Conservation (phyloP, 2,113 vertebrate genomes). For the Triplophysa tibetana region DNA sequence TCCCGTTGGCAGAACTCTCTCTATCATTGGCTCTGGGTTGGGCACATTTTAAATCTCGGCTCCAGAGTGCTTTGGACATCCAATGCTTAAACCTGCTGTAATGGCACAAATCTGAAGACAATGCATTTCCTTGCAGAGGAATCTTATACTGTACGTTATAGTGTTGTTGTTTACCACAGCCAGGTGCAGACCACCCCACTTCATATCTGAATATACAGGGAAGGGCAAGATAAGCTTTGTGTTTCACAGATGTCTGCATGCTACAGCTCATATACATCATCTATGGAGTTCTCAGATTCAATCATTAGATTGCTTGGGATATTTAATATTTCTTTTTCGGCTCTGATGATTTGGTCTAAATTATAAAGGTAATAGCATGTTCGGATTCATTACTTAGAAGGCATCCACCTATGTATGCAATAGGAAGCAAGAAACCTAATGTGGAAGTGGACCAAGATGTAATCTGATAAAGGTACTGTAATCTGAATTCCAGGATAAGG, state of each 20-base stretch:
- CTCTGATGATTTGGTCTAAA: not conserved
- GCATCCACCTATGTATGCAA: not conserved
- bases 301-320: not conserved
- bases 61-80: constrained; percentile 2
- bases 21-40: too few species aligned
- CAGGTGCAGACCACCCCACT: not conserved
- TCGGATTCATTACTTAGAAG: not conserved
- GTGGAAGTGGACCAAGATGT: too few species aligned
- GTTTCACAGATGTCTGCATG: constrained; percentile 41
- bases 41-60: constrained; percentile 44
- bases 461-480: too few species aligned
- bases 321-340: not conserved
- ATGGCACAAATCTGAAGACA: not conserved
- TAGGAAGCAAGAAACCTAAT: too few species aligned
- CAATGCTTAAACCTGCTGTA: constrained; percentile 11
- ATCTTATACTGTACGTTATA: not conserved
- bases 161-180: not conserved
- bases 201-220: constrained; percentile 1
- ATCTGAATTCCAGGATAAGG: not conserved
- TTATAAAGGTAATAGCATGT: not conserved
- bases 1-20: too few species aligned
- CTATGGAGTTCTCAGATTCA: too few species aligned
- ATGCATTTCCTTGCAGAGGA: not conserved
- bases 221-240: not conserved
- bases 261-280: constrained; percentile 36